Evolutionary conservation across 2,113 vertebrate species (phyloP).

Genomic region (Damaliscus lunatus): DNA sequence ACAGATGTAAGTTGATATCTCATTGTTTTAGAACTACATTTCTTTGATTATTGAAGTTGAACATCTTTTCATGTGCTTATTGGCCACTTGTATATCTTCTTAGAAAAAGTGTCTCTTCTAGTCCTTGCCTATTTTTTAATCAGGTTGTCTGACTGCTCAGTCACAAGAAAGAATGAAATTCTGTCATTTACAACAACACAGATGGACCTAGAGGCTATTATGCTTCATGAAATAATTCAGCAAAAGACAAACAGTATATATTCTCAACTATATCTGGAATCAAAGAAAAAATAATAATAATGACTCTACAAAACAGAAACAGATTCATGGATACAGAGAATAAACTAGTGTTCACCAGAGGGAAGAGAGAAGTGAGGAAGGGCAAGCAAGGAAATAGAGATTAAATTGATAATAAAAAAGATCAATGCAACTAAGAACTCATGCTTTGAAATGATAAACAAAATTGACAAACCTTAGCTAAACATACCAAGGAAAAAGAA

Average conservation of each 20-base stretch:
- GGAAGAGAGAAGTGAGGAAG: neutral
- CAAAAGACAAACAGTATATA: neutral
- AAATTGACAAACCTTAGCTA: neutral
- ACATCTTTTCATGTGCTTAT: neutral
- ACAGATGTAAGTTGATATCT: neutral
- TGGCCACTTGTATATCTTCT: neutral
- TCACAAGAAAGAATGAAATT: neutral
- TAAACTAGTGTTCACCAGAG: neutral
- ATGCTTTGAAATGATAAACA: neutral
- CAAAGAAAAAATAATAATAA: neutral
- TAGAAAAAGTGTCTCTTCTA: neutral
- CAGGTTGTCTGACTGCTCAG: neutral
- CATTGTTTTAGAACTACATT: neutral
- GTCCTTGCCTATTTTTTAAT: neutral
- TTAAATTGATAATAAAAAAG: neutral
- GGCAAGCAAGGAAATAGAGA: neutral
- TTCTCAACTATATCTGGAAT: neutral
- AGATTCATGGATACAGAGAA: neutral
- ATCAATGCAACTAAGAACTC: neutral
- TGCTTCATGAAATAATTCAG: neutral
- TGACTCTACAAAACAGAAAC: neutral
- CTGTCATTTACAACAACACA: neutral
- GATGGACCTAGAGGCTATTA: neutral
- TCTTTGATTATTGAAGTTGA: neutral
- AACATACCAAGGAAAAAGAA: neutral